These are phyloP conservation scores for Tinamus major DNA, from an alignment of 2,797 vertebrate genomes.

Conservation along the genomic window DNA sequence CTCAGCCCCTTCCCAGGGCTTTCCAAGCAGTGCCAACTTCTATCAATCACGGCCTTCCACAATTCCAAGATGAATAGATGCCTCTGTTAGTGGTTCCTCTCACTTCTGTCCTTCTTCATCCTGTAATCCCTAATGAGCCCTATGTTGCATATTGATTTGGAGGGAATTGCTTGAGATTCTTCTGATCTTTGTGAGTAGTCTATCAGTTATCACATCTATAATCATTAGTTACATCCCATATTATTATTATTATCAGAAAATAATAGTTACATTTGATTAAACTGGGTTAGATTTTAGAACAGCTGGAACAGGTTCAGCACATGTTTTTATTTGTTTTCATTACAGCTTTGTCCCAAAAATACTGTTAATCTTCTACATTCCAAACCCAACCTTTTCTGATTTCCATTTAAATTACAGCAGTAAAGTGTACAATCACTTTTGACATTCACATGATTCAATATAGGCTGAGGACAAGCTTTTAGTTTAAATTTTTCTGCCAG, in stretches of 20 bases:
- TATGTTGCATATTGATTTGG: neutral
- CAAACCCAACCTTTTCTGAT: neutral
- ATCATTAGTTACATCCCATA: neutral
- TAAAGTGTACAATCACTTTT: neutral
- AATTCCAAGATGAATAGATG: neutral
- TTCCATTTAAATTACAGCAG: neutral
- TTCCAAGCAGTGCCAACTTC: neutral
- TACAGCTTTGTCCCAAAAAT: neutral
- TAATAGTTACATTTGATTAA: neutral
- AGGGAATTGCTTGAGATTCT: neutral
- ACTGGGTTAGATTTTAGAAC: neutral
- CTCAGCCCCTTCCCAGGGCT: neutral
- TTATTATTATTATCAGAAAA: neutral
- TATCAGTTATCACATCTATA: neutral
- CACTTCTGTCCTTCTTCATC: neutral
- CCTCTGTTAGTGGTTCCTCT: neutral
- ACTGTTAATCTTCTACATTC: neutral
- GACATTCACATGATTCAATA: neutral
- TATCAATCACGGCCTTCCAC: neutral
- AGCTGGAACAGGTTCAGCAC: neutral
- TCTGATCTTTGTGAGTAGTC: neutral
- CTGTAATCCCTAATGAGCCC: neutral
- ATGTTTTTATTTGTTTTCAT: neutral
- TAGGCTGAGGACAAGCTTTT: neutral
- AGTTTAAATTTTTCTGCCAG: neutral